Evolutionary conservation across 2,113 vertebrate genomes (phyloP), one percentile per base, ranked within the genome.

Genomic region (Vimba vimba): DNA sequence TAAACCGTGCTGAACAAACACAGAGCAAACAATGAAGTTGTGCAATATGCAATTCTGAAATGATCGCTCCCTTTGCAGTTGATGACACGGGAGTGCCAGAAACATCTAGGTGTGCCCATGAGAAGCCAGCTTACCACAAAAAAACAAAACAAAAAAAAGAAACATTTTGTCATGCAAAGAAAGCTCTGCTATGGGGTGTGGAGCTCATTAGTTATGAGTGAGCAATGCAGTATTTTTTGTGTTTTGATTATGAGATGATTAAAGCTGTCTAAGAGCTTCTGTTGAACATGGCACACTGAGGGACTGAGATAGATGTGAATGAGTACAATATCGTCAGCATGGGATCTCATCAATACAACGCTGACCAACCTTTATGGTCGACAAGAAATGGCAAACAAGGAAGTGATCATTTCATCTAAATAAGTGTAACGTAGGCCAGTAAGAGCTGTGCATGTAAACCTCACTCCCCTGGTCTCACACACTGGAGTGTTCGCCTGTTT

Each of bases 121-220:
- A 85, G 79, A 88, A 93, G 92, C 91, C 85, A 88, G 92, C 93
- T 93, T 64, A 86, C 91, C 90, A 82, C 88, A 87, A 6, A 4
- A 5, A 7, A 6, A 15, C 6, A 30, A 66, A 39, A 33, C 23
- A 79, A 30, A 17, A 33, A 36, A 79, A 13, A 79, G 9, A 57
- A 55, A 52, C 0, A 4, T 75, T 75, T 52, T 59, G 30, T 79
- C 27, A 60, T 86, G 5, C 73, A 77, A 79, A 81, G 4, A 68
- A 80, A 77, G 55, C 33, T 23, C 11, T 43, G 27, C 86, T 74
- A 23, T 66, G 30, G 64, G 71, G 81, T 13, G 74, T 79, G 79
- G 73, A 79, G 11, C 57, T 71, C 21, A 23, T 25, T 33, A 27
- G 8, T n/a, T 15, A 8, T 13, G 43, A 60, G 55, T 23, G 19